These are phyloP conservation scores for Lagopus leucura DNA, from an alignment of 2,113 vertebrate genomes.

Conservation along the genomic window DNA sequence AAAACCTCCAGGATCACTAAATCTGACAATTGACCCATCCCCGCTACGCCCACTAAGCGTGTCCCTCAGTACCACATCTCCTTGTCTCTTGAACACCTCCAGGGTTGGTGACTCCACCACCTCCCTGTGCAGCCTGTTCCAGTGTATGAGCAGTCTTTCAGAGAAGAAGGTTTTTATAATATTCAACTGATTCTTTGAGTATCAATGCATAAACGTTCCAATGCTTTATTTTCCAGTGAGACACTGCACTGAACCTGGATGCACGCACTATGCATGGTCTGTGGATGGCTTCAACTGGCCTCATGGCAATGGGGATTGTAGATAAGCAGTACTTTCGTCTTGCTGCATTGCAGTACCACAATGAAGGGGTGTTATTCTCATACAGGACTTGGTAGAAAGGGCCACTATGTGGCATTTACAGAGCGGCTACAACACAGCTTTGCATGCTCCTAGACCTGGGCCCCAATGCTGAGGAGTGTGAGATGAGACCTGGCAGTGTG, in stretches of 20 bases:
- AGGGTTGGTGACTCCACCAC: too few relatives aligned
- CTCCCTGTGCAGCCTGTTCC: too few relatives aligned
- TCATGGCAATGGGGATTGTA: not conserved
- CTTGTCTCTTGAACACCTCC: too few relatives aligned
- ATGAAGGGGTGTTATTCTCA: not conserved
- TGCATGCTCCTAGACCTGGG: not conserved
- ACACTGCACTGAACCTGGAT: not conserved
- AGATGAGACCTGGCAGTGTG: not conserved
- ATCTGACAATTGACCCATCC: too few relatives aligned
- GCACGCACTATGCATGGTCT: not conserved
- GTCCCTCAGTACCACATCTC: too few relatives aligned
- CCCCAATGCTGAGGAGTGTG: not conserved
- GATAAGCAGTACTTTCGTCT: not conserved
- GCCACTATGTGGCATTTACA: not conserved
- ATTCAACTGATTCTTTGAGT: not conserved
- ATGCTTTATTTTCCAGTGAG: not conserved
- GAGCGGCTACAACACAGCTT: accelerated
- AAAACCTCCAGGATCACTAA: too few relatives aligned
- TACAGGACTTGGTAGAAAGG: not conserved
- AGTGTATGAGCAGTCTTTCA: too few relatives aligned
- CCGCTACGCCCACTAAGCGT: too few relatives aligned
- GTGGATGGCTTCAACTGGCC: not conserved
- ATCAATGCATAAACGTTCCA: not conserved
- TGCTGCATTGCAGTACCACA: not conserved
- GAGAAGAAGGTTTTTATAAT: too few relatives aligned